Percentiles rank a stretch among this genome's conserved stretches.
Conservation (phyloP, 2,113 vertebrate species). For the Rhombomys opimus region DNA sequence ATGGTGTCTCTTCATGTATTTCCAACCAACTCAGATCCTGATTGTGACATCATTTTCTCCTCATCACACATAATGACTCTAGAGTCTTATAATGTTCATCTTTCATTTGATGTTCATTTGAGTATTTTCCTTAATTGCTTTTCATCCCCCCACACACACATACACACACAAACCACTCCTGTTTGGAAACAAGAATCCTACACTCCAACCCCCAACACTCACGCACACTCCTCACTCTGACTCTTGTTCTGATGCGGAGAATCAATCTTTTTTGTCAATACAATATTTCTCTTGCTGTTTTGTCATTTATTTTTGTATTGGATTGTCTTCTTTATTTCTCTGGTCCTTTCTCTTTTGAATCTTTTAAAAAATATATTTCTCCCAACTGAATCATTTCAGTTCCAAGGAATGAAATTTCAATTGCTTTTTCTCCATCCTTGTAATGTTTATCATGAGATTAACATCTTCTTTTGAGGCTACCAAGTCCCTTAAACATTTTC, state of each 20-base stretch:
- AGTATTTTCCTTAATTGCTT: slow-evolving; percentile 51
- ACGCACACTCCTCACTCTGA: not conserved
- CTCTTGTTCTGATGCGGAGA: slow-evolving; percentile 45
- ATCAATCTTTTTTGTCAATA: slow-evolving; percentile 66
- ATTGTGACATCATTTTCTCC: not conserved
- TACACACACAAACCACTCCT: not conserved
- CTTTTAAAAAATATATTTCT: slow-evolving; percentile 77
- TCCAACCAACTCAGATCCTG: not conserved
- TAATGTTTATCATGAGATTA: slow-evolving; percentile 79
- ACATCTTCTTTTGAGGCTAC: slow-evolving; percentile 74
- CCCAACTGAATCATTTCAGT: slow-evolving; percentile 73
- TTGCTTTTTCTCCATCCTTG: slow-evolving; percentile 33
- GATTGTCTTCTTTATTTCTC: slow-evolving; percentile 70
- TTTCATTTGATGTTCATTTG: slow-evolving; percentile 52
- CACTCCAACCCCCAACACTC: not conserved
- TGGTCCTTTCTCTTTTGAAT: slow-evolving; percentile 73
- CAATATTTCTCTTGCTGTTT: slow-evolving; percentile 55
- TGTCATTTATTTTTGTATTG: slow-evolving; percentile 52
- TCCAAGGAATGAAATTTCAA: slow-evolving; percentile 79
- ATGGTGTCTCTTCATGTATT: not conserved
- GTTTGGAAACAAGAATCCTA: slow-evolving; percentile 26
- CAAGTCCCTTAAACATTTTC: slow-evolving; percentile 73
- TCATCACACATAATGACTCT: not conserved
- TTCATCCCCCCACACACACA: too few relatives aligned
- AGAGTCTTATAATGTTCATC: slow-evolving; percentile 16